These are phyloP conservation scores for Rhopalosiphum maidis DNA, from an alignment of 1,140 invertebrate genomes.

Conservation along the genomic window DNA sequence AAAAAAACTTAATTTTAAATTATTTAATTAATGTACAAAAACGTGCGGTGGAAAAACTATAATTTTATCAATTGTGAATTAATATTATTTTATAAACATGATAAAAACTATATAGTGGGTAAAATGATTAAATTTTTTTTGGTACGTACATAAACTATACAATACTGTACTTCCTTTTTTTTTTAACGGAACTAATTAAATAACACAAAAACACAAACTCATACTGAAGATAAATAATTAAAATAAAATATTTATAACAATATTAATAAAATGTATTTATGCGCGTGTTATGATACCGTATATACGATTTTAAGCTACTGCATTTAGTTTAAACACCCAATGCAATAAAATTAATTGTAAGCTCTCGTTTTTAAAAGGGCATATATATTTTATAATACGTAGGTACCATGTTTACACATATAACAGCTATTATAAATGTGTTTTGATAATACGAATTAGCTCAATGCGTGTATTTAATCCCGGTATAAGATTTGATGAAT, in stretches of 20 bases:
- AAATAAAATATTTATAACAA: background rate
- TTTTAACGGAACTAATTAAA: background rate
- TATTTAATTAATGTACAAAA: background rate
- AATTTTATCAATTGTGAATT: background rate
- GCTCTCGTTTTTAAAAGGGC: background rate
- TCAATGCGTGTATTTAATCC: background rate
- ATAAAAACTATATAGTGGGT: background rate
- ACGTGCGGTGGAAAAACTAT: background rate
- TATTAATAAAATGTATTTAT: background rate
- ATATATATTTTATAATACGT: background rate
- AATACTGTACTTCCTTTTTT: background rate
- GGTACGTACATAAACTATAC: background rate
- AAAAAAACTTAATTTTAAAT: too few species aligned
- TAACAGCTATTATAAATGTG: background rate
- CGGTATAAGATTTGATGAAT: background rate
- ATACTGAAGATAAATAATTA: background rate
- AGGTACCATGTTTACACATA: background rate
- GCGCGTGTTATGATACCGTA: background rate
- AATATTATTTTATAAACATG: background rate
- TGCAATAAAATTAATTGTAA: background rate
- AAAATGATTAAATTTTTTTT: background rate
- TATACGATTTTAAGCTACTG: background rate
- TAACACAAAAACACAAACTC: background rate
- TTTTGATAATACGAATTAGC: background rate
- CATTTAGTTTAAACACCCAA: background rate